A percentile compares a stretch with the other conserved stretches of the same genome.
phyloP scores from a whole-genome alignment of 2,797 vertebrate species.

The Paguma larvata region DNA sequence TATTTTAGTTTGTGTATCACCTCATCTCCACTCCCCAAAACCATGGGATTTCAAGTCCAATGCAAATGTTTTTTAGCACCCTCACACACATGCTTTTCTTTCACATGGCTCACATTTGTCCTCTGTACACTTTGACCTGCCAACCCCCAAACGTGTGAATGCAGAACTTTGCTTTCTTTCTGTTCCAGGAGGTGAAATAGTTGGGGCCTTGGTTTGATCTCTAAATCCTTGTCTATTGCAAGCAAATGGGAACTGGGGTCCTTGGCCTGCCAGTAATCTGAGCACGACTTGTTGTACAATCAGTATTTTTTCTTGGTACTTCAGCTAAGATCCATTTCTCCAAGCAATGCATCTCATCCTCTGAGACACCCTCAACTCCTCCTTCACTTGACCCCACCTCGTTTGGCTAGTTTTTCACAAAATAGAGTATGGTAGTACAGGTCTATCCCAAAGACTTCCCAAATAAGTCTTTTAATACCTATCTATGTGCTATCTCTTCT shows the following conservation, averaged over 20 bases:
- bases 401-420: neutral
- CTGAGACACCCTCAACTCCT: too few relatives aligned
- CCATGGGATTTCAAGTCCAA: neutral
- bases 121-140: fast-evolving
- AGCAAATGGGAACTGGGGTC: neutral
- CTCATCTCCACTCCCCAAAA: neutral
- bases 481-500: neutral
- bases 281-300: neutral
- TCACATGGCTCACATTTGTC: neutral
- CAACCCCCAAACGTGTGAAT: neutral
- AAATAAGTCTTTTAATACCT: neutral
- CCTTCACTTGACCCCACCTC: neutral
- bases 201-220: neutral
- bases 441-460: neutral
- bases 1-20: slow-evolving; percentile 35
- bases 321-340: neutral
- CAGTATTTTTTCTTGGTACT: neutral
- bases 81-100: neutral
- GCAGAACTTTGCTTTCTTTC: neutral
- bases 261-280: neutral
- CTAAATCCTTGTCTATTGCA: neutral
- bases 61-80: neutral
- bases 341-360: neutral
- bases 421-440: neutral
- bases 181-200: neutral